Evolutionary conservation across 1,140 invertebrate genomes (phyloP).

Genomic region (Drosophila leontia): DNA sequence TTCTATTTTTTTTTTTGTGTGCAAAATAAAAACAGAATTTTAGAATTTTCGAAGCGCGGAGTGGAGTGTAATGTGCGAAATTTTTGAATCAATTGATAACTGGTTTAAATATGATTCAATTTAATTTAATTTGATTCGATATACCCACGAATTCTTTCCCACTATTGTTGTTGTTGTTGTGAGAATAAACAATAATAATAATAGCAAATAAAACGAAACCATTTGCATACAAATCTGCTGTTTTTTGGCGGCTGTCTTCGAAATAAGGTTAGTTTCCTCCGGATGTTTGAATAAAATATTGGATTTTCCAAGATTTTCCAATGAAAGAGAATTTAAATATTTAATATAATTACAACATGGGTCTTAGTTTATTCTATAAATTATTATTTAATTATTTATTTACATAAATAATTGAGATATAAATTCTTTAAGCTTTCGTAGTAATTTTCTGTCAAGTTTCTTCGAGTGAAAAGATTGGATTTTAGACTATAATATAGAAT

Average conservation of each 20-base stretch:
- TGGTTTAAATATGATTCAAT: constrained; percentile 10
- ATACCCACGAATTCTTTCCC: neutral
- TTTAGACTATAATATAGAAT: neutral
- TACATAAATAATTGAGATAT: neutral
- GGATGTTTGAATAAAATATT: neutral
- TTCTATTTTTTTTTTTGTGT: constrained; percentile 22
- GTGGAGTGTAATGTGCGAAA: constrained; percentile 18
- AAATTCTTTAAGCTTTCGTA: neutral
- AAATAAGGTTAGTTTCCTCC: constrained; percentile 25
- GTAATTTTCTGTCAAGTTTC: neutral
- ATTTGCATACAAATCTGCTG: constrained; percentile 24
- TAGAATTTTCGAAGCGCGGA: constrained; percentile 11
- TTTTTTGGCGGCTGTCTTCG: constrained; percentile 7
- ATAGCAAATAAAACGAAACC: constrained; percentile 2
- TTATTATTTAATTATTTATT: neutral
- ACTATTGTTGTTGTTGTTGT: constrained; percentile 9
- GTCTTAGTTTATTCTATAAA: neutral
- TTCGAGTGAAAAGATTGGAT: neutral
- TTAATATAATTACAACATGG: neutral
- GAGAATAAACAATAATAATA: constrained; percentile 18
- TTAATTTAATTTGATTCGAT: constrained; percentile 9
- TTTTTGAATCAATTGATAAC: constrained; percentile 14
- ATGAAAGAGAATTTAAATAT: neutral
- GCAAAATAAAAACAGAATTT: constrained; percentile 3
- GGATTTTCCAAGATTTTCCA: neutral